These are phyloP conservation scores for Philonicus albiceps DNA, from an alignment of 2,888 invertebrate genomes.

Conservation along the genomic window DNA sequence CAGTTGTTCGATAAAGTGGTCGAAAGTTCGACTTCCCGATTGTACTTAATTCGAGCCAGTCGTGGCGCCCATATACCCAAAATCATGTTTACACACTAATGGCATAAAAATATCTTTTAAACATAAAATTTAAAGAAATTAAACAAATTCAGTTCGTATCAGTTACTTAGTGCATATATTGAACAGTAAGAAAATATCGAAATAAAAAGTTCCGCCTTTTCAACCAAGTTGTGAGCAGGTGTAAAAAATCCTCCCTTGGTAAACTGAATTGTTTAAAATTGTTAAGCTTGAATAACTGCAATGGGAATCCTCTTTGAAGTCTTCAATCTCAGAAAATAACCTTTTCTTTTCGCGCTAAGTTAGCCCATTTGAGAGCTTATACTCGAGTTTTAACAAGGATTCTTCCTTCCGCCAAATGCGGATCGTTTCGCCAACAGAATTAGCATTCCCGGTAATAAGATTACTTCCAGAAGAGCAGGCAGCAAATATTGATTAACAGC, in stretches of 20 bases:
- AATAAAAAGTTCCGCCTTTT: neutral
- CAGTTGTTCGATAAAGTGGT: too few species aligned
- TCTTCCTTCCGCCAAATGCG: neutral
- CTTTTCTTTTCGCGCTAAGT: neutral
- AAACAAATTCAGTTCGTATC: too few species aligned
- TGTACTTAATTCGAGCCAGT: too few species aligned
- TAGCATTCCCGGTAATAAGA: neutral
- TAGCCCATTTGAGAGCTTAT: neutral
- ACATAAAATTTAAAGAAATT: too few species aligned
- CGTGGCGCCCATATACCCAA: too few species aligned
- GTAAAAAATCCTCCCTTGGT: neutral
- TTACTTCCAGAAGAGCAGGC: neutral
- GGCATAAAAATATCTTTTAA: too few species aligned
- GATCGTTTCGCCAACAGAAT: neutral
- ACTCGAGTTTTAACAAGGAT: neutral
- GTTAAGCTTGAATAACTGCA: neutral
- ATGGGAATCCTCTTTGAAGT: neutral
- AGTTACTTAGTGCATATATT: too few species aligned
- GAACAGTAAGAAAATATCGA: neutral
- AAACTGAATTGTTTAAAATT: neutral
- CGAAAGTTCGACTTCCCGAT: too few species aligned
- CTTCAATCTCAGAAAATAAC: neutral
- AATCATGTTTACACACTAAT: too few species aligned
- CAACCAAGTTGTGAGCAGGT: neutral
- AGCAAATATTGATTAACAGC: neutral